Evolutionary conservation across 1,140 invertebrate species (phyloP), one percentile per base, ranked within the genome.

Genomic region (Cydia splendana): DNA sequence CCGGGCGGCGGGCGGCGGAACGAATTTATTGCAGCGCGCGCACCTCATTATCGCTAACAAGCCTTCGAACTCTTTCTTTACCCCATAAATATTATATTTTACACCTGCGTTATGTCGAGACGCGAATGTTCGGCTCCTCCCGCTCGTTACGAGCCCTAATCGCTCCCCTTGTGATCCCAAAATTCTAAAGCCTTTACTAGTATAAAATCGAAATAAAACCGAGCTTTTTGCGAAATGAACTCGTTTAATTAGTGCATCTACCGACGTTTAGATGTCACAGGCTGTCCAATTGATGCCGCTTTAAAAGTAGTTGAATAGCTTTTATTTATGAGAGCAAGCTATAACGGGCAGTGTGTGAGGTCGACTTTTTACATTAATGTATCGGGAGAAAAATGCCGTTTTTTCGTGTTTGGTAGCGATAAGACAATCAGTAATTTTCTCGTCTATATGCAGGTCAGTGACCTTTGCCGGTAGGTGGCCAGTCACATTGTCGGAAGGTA

Each of bases 31-130:
- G 86, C 80, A 83, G 87, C 88, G 88, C 88, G 86, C 87, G 88
- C 88, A 91, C 87, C 90, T 93, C 90, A 91, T 93, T 93, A 93
- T 84, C 81, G 80, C 88, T 93, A 93, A 93, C 91, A 91, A 93
- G 89, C 89, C 84, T 87, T 88, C 83, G 84, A 87, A 85, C 84
- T 85, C 88, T 90, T 91, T 91, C 89, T 87, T 89, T 88, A 90
- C 86, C 85, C 85, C 85, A 90, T 92, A 92, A 93, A 93, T 93
- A 91, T 91, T 87, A 91, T 91, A 91, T 91, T 92, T 91, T 88
- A 91, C 91, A 91, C 91, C 89, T 92, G 90, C 86, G 86, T 82
- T 86, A 85, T 89, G 88, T 82, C 78, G 79, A 76, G 71, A 24
- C 42, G 12, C 57, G 69, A 77, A 57, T 78, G 53, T 76, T 75